These are phyloP conservation scores for Philopedon plagiatum DNA, from an alignment of 2,888 invertebrate genomes.

Conservation along the genomic window DNA sequence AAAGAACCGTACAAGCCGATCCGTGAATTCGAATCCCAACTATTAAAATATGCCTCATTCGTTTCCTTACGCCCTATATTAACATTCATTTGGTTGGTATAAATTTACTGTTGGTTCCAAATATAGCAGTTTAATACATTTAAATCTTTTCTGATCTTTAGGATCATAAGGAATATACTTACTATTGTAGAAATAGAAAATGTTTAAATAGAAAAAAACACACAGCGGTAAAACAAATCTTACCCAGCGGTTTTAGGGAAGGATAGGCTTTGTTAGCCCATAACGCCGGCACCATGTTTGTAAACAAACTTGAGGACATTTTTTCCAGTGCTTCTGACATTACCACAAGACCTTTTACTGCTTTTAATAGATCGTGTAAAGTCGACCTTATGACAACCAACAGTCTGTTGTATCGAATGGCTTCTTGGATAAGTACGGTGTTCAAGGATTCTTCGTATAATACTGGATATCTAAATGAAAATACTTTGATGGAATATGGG, in stretches of 20 bases:
- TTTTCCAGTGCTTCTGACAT: constrained; percentile 84
- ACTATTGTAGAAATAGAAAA: no score
- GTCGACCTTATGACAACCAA: constrained; percentile 73
- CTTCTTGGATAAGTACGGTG: constrained; percentile 90
- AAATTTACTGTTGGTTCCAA: no score
- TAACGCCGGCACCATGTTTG: constrained; percentile 78
- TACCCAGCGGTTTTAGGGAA: constrained; percentile 75
- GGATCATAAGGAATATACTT: no score
- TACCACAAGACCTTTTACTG: constrained; percentile 83
- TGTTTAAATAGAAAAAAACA: no score
- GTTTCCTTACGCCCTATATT: no score
- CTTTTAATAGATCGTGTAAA: constrained; percentile 77
- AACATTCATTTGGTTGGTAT: no score
- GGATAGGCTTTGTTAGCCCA: constrained; percentile 82
- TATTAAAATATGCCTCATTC: no score
- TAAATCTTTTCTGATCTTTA: no score
- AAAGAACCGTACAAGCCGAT: no score
- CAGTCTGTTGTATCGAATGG: constrained; percentile 82
- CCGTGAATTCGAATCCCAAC: no score
- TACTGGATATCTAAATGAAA: constrained; percentile 81
- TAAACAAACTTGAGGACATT: constrained; percentile 77
- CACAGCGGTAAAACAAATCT: neutral
- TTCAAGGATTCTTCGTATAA: constrained; percentile 91
- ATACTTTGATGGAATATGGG: neutral
- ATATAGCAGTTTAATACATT: no score